phyloP scores from a whole-genome alignment of 2,888 invertebrate genomes.

The Acanthosepion esculentum region DNA sequence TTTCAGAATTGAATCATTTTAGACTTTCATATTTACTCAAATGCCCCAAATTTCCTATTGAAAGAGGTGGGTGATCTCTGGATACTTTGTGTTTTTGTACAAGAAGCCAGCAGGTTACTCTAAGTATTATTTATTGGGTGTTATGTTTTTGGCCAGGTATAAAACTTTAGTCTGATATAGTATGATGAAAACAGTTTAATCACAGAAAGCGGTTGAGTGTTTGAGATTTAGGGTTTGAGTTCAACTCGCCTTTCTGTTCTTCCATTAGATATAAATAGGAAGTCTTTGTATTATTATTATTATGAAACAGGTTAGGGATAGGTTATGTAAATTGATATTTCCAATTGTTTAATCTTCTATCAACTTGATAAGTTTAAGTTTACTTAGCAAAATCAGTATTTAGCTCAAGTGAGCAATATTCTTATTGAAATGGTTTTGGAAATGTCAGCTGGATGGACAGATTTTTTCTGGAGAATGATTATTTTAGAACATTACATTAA shows the following conservation, averaged over 20 bases:
- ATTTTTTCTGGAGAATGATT: neutral
- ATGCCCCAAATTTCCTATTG: neutral
- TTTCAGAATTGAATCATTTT: too few species aligned
- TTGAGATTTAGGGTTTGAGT: too few species aligned
- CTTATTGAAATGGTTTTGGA: neutral
- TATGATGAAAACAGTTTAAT: neutral
- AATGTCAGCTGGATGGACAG: neutral
- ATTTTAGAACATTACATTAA: neutral
- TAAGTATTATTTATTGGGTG: neutral
- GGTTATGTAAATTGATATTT: too few species aligned
- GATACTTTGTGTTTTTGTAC: neutral
- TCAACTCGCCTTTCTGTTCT: neutral
- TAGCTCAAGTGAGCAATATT: neutral
- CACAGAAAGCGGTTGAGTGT: neutral
- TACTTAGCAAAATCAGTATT: neutral
- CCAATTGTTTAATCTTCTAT: neutral
- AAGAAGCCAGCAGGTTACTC: neutral
- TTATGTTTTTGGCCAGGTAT: neutral
- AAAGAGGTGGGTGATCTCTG: neutral
- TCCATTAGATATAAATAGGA: neutral
- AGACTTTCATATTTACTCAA: too few species aligned
- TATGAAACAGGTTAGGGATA: too few species aligned
- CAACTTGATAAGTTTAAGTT: neutral
- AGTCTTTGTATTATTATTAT: too few species aligned
- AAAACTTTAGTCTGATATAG: neutral